These are phyloP conservation scores for Tachina lurida DNA, from an alignment of 2,888 invertebrate species.

Conservation along the genomic window DNA sequence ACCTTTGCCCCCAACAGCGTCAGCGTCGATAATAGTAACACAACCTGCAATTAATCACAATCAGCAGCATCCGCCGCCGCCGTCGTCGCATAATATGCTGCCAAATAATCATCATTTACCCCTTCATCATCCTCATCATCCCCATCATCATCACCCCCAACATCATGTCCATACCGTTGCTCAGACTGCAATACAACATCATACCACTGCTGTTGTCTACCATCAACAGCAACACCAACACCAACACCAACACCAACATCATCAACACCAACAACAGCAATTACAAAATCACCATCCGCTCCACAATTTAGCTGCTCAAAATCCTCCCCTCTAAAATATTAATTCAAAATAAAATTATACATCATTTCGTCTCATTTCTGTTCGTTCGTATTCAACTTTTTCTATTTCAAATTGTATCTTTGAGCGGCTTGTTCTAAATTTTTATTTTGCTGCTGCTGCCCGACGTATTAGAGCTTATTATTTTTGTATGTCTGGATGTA, in stretches of 20 bases:
- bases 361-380: conserved; percentile 60
- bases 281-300: conserved; percentile 62
- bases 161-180: conserved; percentile 50
- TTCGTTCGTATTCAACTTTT: conserved; percentile 24
- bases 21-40: conserved; percentile 31
- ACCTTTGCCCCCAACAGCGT: conserved; percentile 50
- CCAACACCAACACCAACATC: conserved; percentile 35
- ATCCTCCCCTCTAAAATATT: conserved; percentile 67
- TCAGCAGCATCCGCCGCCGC: conserved; percentile 30
- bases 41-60: conserved; percentile 59
- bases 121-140: conserved; percentile 56
- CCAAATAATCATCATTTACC: conserved; percentile 68
- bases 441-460: conserved; percentile 26
- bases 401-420: conserved; percentile 47
- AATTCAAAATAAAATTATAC: conserved; percentile 41
- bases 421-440: conserved; percentile 60
- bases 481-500: neutral
- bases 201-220: conserved; percentile 51
- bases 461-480: conserved; percentile 20
- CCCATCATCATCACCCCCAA: conserved; percentile 28
- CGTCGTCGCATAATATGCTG: conserved; percentile 60
- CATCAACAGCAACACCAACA: conserved; percentile 55
- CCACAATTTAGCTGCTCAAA: conserved; percentile 67
- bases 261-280: conserved; percentile 45
- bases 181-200: conserved; percentile 56